These are phyloP conservation scores for Catajapyx aquilonaris DNA, from an alignment of 1,140 invertebrate genomes.

Conservation along the genomic window DNA sequence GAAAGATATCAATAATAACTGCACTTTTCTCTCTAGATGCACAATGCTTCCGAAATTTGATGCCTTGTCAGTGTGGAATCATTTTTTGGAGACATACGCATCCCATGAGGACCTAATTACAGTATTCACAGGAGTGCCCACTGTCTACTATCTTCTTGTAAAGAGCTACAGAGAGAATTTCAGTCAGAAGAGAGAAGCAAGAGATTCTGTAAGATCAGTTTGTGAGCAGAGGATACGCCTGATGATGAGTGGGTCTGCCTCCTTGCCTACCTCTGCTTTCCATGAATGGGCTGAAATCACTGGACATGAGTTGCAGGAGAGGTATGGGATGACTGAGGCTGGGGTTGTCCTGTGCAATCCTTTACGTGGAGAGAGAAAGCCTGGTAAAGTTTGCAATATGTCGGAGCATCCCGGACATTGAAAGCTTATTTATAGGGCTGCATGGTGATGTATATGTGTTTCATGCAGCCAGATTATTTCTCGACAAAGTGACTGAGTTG, in stretches of 20 bases:
- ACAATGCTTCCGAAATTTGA: constrained; percentile 57
- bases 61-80: constrained; percentile 44
- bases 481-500: too few species aligned
- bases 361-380: constrained; percentile 32
- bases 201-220: constrained; percentile 35
- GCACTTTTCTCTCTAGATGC: constrained; percentile 21
- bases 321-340: constrained; percentile 82
- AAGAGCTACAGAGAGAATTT: constrained; percentile 54
- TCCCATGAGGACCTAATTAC: constrained; percentile 37
- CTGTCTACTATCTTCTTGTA: constrained; percentile 64
- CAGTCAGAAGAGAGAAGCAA: constrained; percentile 31
- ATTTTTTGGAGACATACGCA: constrained; percentile 41
- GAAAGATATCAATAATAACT: constrained; percentile 4
- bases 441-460: too few species aligned
- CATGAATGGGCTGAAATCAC: constrained; percentile 61
- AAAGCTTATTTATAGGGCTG: too few species aligned
- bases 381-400: constrained; percentile 25
- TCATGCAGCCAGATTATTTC: too few species aligned
- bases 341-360: constrained; percentile 72
- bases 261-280: constrained; percentile 54
- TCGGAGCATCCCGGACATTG: too few species aligned
- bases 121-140: constrained; percentile 74
- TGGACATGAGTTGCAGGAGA: constrained; percentile 58
- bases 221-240: constrained; percentile 39
- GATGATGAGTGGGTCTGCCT: constrained; percentile 65